A percentile compares a stretch with the other conserved stretches of the same genome.
These are phyloP conservation scores for Bolinopsis microptera DNA, from an alignment of 37 sponge, comb jelly and placozoan species.

Conservation along the genomic window DNA sequence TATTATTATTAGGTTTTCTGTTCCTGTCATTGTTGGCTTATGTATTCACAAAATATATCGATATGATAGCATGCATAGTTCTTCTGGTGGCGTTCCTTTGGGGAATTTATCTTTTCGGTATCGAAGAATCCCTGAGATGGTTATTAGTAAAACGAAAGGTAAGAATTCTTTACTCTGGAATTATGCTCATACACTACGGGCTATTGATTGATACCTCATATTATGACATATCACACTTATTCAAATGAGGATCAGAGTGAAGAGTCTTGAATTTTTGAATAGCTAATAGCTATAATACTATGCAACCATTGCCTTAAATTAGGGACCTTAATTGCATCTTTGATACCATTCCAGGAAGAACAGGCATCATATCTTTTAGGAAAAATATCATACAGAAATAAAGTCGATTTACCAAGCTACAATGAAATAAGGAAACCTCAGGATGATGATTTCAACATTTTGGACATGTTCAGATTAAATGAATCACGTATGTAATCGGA, in stretches of 20 bases:
- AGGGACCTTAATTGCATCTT: too few relatives aligned
- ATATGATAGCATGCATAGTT: background rate
- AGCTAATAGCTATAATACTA: too few relatives aligned
- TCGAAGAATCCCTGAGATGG: conserved; percentile 30
- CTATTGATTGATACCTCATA: too few relatives aligned
- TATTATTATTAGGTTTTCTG: background rate
- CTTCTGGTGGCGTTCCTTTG: background rate
- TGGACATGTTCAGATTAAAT: background rate
- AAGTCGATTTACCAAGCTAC: background rate
- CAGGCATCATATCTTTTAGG: background rate
- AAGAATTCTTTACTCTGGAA: background rate
- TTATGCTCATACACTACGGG: too few relatives aligned
- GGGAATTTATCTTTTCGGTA: background rate
- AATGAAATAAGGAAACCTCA: background rate
- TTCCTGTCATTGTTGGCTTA: background rate
- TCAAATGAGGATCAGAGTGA: too few relatives aligned
- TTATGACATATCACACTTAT: too few relatives aligned
- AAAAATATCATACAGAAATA: background rate
- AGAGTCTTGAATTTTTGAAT: too few relatives aligned
- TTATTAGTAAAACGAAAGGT: conserved; percentile 10
- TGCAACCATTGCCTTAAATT: too few relatives aligned
- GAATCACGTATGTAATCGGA: background rate
- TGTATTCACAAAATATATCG: background rate
- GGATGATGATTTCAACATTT: background rate
- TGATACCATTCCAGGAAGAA: conserved; percentile 24